Evolutionary conservation across 2,888 invertebrate species (phyloP).

Genomic region (Willowsia nigromaculata): DNA sequence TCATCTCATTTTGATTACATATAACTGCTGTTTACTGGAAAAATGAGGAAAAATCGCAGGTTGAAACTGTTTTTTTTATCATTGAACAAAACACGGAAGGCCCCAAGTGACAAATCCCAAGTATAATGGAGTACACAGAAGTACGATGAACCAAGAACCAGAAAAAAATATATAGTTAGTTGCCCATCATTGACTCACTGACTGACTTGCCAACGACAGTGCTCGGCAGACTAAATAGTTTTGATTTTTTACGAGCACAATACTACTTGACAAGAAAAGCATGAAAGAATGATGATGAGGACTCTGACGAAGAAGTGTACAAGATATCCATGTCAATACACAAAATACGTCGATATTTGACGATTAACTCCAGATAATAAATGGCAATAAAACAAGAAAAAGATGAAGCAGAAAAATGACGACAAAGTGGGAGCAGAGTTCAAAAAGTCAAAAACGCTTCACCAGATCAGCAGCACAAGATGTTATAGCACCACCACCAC

Average conservation of each 20-base stretch:
- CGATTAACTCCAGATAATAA: neutral
- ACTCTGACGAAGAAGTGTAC: neutral
- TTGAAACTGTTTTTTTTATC: neutral
- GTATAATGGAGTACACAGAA: neutral
- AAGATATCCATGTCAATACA: slow-evolving; percentile 21
- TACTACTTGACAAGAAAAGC: neutral
- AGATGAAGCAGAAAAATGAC: neutral
- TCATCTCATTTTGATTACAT: no score
- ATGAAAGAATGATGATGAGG: neutral
- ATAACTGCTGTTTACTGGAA: neutral
- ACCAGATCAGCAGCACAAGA: neutral
- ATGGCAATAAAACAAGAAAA: neutral
- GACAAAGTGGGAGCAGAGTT: slow-evolving; percentile 65
- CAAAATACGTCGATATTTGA: neutral
- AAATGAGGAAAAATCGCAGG: neutral
- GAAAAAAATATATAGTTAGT: neutral
- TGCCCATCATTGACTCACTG: neutral
- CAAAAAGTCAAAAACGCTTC: slow-evolving; percentile 45
- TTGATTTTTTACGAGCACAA: slow-evolving; percentile 1
- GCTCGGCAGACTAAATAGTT: slow-evolving; percentile 37
- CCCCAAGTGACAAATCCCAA: neutral
- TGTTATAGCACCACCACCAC: neutral
- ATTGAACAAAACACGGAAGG: neutral
- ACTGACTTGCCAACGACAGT: slow-evolving; percentile 17
- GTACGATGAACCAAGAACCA: slow-evolving; percentile 15